These are phyloP conservation scores for Oryzias javanicus DNA, from an alignment of 2,113 vertebrate species.

Conservation along the genomic window DNA sequence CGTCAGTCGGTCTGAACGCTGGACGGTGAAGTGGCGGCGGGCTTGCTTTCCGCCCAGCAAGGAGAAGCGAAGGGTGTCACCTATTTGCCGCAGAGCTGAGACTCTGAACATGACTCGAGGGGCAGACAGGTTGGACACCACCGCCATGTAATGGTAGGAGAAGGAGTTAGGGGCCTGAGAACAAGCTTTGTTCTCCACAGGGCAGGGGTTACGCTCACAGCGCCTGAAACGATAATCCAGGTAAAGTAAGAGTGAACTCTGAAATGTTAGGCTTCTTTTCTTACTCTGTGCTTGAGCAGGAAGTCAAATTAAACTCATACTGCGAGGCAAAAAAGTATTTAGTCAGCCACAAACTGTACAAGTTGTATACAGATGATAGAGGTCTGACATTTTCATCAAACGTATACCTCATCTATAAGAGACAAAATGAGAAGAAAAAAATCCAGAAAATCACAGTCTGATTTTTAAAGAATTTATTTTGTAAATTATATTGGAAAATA, in stretches of 20 bases:
- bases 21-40: conserved; percentile 75
- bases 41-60: conserved; percentile 67
- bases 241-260: neutral
- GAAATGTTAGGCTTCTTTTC: neutral
- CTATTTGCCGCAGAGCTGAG: conserved; percentile 77
- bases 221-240: conserved; percentile 73
- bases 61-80: conserved; percentile 83
- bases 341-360: no score
- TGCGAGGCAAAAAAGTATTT: no score
- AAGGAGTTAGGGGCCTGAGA: conserved; percentile 80
- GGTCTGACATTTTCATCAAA: no score
- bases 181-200: conserved; percentile 81
- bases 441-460: no score
- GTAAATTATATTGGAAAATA: no score
- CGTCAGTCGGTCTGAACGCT: conserved; percentile 77
- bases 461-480: no score
- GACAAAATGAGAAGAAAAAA: no score
- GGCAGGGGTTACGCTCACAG: conserved; percentile 87
- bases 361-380: no score
- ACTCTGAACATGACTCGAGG: conserved; percentile 85
- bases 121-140: conserved; percentile 82
- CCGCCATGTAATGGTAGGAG: conserved; percentile 85
- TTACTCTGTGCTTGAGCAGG: neutral
- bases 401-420: no score
- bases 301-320: neutral